Evolutionary conservation across 2,113 vertebrate genomes (phyloP).

Genomic region (Elaphurus davidianus): DNA sequence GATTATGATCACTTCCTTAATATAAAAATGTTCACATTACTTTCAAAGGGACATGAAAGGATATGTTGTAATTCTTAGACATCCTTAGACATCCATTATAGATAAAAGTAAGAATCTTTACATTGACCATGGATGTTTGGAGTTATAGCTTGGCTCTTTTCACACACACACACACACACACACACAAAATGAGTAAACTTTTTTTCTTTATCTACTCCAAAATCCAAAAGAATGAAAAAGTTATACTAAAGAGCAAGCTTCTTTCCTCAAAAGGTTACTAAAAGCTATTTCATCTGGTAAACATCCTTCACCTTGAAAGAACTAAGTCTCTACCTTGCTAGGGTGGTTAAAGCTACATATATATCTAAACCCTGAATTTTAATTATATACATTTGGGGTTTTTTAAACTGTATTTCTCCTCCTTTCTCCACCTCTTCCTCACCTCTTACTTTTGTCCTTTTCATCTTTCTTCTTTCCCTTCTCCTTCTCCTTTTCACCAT

Average conservation of each 20-base stretch:
- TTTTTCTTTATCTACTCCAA: neutral
- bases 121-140: neutral
- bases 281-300: neutral
- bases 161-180: neutral
- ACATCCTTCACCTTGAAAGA: neutral
- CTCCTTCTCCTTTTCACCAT: neutral
- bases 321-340: neutral
- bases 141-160: neutral
- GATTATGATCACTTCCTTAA: neutral
- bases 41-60: neutral
- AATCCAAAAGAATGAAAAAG: neutral
- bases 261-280: neutral
- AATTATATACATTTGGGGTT: neutral
- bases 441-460: neutral
- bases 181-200: neutral
- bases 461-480: neutral
- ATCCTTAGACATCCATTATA: neutral
- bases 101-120: neutral
- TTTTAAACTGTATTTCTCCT: neutral
- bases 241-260: neutral
- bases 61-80: neutral
- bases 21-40: neutral
- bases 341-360: neutral
- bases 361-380: neutral
- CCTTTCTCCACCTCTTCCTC: fast-evolving